A percentile compares a stretch with the other conserved stretches of the same genome.
These are phyloP conservation scores for Leucophenga montana DNA, from an alignment of 2,888 invertebrate species.

Conservation along the genomic window DNA sequence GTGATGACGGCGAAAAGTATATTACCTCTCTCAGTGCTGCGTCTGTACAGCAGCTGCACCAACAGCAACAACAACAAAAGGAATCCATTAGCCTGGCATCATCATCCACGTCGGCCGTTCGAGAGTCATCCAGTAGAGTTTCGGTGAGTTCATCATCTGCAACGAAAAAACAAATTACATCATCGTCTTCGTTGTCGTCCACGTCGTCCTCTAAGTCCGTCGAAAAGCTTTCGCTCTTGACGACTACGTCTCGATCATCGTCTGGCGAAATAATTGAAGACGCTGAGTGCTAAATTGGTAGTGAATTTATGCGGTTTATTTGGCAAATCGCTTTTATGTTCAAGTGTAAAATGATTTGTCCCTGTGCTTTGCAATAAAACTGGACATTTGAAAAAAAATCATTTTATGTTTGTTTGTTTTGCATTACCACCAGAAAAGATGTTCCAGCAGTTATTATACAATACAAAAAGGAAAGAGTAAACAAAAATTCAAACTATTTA, in stretches of 20 bases:
- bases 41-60: neutral
- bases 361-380: neutral
- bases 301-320: neutral
- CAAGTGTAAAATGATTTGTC: neutral
- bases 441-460: too few relatives aligned
- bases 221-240: slow-evolving; percentile 18
- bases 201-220: slow-evolving; percentile 23
- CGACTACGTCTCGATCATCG: slow-evolving; percentile 5
- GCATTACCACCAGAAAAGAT: too few relatives aligned
- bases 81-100: slow-evolving; percentile 13
- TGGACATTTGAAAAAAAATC: neutral
- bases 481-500: too few relatives aligned
- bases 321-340: neutral
- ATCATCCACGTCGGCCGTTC: slow-evolving; percentile 10
- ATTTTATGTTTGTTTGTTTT: too few relatives aligned
- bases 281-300: slow-evolving; percentile 21
- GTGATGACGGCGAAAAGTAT: neutral
- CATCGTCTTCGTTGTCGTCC: slow-evolving; percentile 23
- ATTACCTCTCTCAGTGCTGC: neutral
- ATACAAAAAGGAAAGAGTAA: too few relatives aligned
- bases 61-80: neutral
- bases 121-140: neutral
- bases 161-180: slow-evolving; percentile 6
- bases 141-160: slow-evolving; percentile 26
- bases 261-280: slow-evolving; percentile 25